Conservation (phyloP, 2,797 vertebrate species). For the Hydrophis major region DNA sequence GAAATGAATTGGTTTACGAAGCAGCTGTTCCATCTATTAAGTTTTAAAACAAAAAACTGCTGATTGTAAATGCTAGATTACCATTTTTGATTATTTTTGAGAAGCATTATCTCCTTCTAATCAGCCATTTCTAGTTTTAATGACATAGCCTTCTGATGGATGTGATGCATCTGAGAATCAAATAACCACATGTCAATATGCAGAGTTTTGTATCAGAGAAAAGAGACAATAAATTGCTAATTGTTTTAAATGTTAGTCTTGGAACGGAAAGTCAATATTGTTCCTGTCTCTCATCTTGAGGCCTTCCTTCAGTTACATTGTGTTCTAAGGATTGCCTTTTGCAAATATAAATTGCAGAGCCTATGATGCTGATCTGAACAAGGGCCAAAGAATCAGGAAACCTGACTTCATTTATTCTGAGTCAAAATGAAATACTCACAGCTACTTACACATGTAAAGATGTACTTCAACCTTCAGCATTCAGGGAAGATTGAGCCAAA, state of each 20-base stretch:
- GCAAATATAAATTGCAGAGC: not conserved
- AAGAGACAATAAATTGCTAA: constrained; percentile 22
- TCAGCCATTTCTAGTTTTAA: constrained; percentile 54
- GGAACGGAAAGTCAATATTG: not conserved
- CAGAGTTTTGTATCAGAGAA: constrained; percentile 34
- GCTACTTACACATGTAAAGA: not conserved
- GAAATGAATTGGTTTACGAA: constrained; percentile 71
- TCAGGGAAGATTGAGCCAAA: not conserved
- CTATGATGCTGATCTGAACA: not conserved
- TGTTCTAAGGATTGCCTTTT: not conserved
- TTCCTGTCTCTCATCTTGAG: not conserved
- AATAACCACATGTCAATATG: constrained; percentile 15
- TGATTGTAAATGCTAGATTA: constrained; percentile 66
- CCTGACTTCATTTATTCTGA: not conserved
- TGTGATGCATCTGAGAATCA: constrained; percentile 38
- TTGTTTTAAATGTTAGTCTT: constrained; percentile 1
- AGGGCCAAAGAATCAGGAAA: not conserved
- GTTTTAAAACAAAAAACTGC: constrained; percentile 61
- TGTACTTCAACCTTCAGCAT: not conserved
- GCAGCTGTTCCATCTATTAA: constrained; percentile 60
- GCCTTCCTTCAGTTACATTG: not conserved
- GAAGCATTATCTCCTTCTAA: constrained; percentile 65
- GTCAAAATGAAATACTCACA: not conserved
- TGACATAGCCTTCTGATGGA: constrained; percentile 30
- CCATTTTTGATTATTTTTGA: constrained; percentile 53